Base-by-base conservation (phyloP, 2,888 invertebrate genomes). In the Tetranychus truncatus region DNA sequence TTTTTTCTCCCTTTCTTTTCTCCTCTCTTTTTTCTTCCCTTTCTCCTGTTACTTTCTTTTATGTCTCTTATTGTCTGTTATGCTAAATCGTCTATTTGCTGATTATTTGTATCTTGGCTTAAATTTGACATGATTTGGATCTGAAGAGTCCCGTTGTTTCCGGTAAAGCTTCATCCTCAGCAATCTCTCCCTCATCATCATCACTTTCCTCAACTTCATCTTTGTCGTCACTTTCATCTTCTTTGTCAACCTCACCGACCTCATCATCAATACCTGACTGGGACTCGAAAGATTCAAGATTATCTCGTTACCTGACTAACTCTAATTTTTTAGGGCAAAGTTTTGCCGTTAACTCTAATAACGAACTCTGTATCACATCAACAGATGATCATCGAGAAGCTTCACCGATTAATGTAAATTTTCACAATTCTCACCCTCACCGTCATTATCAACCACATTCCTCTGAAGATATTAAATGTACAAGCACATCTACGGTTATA, bases 1-100 rank as follows among this genome's bases (percentile, higher is more conserved):
- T 69, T 69, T 24, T n/a, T 69, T n/a, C n/a, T 69, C 11, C n/a
- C n/a, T 20, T 9, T n/a, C n/a, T 69, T 69, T 69, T 69, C 34
- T 69, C n/a, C n/a, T 69, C 69, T 69, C 9, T 34, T 69, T n/a
- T 11, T 18, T 18, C 69, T n/a, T 11, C n/a, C 9, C n/a, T 55
- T 15, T 55, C 55, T 55, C 55, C 55, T 55, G 55, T 15, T 55
- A 15, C 9, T 55, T 55, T 55, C 55, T 9, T 15, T 7, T 55
- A 15, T 55, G 9, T 55, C 15, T 55, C 9, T 55, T 55, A 46
- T 46, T n/a, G n/a, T 67, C 18, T 21, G 21, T 24, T 24, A 34
- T 34, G 34, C 34, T 34, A 34, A 34, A 34, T 34, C 34, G 34
- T 34, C 34, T 34, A 34, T 34, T 34, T 34, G 34, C 34, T 34